These are phyloP conservation scores for Megaustenia siamemsis DNA, from an alignment of 2,888 invertebrate genomes.

Conservation along the genomic window DNA sequence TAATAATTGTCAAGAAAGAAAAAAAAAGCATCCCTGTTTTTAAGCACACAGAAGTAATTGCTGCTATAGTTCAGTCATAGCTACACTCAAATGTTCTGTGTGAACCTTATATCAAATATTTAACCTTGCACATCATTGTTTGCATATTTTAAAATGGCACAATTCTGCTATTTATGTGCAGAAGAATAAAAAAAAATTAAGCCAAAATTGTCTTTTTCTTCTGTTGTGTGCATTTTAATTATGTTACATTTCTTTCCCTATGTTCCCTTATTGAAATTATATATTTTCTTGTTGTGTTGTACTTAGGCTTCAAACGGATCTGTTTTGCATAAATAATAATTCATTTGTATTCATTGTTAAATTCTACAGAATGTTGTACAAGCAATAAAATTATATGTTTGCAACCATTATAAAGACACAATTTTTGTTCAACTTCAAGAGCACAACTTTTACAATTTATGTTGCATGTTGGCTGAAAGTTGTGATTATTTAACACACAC, in stretches of 20 bases:
- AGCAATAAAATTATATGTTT: too few species aligned
- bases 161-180: neutral
- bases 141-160: neutral
- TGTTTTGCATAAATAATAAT: too few species aligned
- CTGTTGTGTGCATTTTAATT: conserved; percentile 1
- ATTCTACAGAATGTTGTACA: too few species aligned
- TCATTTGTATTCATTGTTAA: too few species aligned
- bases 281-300: neutral
- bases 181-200: neutral
- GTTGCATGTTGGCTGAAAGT: too few species aligned
- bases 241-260: neutral
- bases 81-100: neutral
- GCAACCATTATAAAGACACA: too few species aligned
- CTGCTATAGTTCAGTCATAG: neutral
- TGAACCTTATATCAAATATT: neutral
- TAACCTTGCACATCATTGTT: neutral
- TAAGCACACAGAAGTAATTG: neutral
- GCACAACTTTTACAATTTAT: too few species aligned
- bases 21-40: too few species aligned
- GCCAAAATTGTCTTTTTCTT: neutral
- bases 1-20: too few species aligned
- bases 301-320: too few species aligned
- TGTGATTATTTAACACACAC: too few species aligned
- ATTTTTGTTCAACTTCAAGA: too few species aligned
- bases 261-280: neutral